Percentiles rank a stretch among this genome's conserved stretches.
Evolutionary conservation across 2,797 vertebrate genomes (phyloP).

Genomic region (Micropoecilia bifurca): DNA sequence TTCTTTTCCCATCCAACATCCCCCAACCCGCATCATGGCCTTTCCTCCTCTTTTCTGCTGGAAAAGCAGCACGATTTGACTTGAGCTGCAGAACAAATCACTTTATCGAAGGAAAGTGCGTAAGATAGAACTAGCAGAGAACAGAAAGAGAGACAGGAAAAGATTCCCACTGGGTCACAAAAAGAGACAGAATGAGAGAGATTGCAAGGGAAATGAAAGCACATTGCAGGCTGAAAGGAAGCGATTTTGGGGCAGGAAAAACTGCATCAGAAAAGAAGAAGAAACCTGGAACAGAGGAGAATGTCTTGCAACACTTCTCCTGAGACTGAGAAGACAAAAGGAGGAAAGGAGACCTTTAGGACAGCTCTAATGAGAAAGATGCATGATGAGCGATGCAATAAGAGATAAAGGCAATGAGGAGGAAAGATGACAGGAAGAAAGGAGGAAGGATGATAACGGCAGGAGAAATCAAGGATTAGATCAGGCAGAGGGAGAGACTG

Average conservation of each 20-base stretch:
- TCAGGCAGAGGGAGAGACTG: slow-evolving; percentile 52
- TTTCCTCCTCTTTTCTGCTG: slow-evolving; percentile 54
- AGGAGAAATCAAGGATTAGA: slow-evolving; percentile 54
- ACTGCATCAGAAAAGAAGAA: slow-evolving; percentile 21
- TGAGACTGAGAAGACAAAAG: slow-evolving; percentile 27
- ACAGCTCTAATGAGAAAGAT: slow-evolving; percentile 53
- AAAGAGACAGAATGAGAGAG: slow-evolving; percentile 56
- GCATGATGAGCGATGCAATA: slow-evolving; percentile 63
- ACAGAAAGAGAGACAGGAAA: slow-evolving; percentile 45
- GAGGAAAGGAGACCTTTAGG: slow-evolving; percentile 51
- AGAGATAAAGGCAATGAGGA: slow-evolving; percentile 61
- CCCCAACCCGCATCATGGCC: slow-evolving; percentile 24
- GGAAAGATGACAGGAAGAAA: slow-evolving; percentile 28
- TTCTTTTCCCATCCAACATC: slow-evolving; percentile 19
- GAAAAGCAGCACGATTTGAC: slow-evolving; percentile 80
- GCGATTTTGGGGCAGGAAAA: slow-evolving; percentile 28
- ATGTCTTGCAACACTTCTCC: slow-evolving; percentile 37
- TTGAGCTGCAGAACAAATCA: slow-evolving; percentile 88
- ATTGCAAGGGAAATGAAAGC: slow-evolving; percentile 65
- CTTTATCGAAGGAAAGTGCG: slow-evolving; percentile 77
- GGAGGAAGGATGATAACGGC: slow-evolving; percentile 30
- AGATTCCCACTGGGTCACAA: slow-evolving; percentile 71
- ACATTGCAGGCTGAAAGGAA: slow-evolving; percentile 56
- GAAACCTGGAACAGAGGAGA: slow-evolving; percentile 25
- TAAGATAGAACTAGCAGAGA: slow-evolving; percentile 61